Base-by-base conservation (phyloP, 2,797 vertebrate genomes). In the Halcyon smyrnensis region DNA sequence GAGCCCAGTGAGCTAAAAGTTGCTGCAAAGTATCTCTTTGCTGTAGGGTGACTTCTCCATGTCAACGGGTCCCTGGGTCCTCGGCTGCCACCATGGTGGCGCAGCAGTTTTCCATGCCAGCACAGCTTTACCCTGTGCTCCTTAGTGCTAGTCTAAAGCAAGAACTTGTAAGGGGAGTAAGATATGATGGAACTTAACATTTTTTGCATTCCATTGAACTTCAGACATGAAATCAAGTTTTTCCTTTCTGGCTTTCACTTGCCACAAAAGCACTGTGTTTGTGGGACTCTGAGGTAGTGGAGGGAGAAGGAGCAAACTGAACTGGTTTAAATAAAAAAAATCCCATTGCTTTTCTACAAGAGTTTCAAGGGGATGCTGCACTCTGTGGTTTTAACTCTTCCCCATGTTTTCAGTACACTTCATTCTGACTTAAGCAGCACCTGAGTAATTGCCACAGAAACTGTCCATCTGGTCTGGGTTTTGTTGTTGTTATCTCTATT, bases 401-500 rank as follows among this genome's bases (percentile, higher is more conserved):
- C 32, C 39, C 4, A 1, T 19, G 9, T 77, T 87, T 74, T 37
- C 68, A 32, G 16, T 84, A 9, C 12, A 41, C 24, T 81, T 88
- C 11, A 14, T 84, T 79, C 4, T 9, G 28, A 73, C 69, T 79
- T 86, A 51, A 69, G 59, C 46, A 23, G 39, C n/a, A 45, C 57
- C 53, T 25, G 11, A 56, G n/a, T 56, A 91, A 76, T 60, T 60
- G n/a, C 63, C 34, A 17, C 4, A 90, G 51, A 88, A 88, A 51
- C 32, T 0, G 0, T 53, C 34, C 0, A 0, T 45, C 34, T 0
- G 0, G 11, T 34, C 34, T 53, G 48, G 24, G 25, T 79, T 84
- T 77, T 82, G 21, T n/a, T 70, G n/a, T 56, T 75, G 24, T 65
- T 88, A 32, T 9, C 39, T 74, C 30, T 82, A 2, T 78, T 75